Evolutionary conservation across 2,888 invertebrate species (phyloP), one percentile per base, ranked within the genome.

Genomic region (Apodemia zela): DNA sequence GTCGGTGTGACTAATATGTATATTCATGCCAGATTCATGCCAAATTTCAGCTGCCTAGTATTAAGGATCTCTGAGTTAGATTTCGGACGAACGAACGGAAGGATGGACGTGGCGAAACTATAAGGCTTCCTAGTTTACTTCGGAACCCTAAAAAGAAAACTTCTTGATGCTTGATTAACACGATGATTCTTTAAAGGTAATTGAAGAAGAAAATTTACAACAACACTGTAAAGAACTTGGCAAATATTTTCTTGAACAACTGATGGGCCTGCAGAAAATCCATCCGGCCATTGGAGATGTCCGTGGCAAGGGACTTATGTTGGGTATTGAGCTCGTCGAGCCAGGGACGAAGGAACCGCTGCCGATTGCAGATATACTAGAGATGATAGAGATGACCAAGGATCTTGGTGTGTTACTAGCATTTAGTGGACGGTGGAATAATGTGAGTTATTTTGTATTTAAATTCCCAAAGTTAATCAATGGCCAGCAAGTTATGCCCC

Each of bases 281-380:
- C 94, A 94, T 70, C 89, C 93, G 0, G 84, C 96, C 13, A 93
- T 99, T 58, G 99, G 99, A 7, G 99, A 99, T 86, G 98, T 99
- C 0, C 93, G 99, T 65, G 99, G 99, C 1, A 98, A 98, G 85
- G 99, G 99, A 0, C 89, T 99, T 15, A 99, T 99, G 98, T 94
- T 99, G 71, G 99, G 98, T 0, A 85, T 98, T 0, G 99, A 99
- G 85, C 84, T 99, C 67, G 96, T 98, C 0, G 87, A 91, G 15
- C 93, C 94, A 18, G 94, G 93, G 58, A 94, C 94, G 0, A 94
- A 93, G 66, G 85, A 91, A 1, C 95, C 98, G 0, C 82, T 99
- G 61, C 84, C 90, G 13, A 78, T 85, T 0, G 92, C 93, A 0
- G 93, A 94, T 67, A 95, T 99, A 64, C 95, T 96, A 92, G 98